phyloP scores from a whole-genome alignment of 1,140 invertebrate genomes.

The Mesaphorura yosii region DNA sequence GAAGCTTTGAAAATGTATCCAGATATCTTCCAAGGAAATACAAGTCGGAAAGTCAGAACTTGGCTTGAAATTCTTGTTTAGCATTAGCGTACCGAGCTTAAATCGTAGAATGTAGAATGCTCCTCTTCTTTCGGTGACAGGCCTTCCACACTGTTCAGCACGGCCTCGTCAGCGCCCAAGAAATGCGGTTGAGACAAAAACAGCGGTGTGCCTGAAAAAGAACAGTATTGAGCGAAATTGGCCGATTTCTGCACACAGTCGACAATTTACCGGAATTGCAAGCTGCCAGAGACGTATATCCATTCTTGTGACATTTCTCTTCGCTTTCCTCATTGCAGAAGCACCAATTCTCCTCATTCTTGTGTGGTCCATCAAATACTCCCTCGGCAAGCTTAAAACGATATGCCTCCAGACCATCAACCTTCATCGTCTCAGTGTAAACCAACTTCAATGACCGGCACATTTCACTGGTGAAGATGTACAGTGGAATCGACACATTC shows the following conservation, averaged over 20 bases:
- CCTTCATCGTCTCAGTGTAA: constrained; percentile 45
- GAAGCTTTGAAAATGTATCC: constrained; percentile 20
- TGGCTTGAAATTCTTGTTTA: not conserved
- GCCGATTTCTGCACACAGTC: not conserved
- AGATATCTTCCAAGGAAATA: constrained; percentile 20
- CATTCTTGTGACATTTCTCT: constrained; percentile 49
- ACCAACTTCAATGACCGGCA: constrained; percentile 37
- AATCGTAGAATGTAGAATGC: constrained; percentile 60
- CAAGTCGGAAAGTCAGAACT: not conserved
- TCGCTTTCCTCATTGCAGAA: constrained; percentile 54
- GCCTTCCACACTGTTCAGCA: constrained; percentile 53
- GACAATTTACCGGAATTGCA: constrained; percentile 37
- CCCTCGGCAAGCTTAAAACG: constrained; percentile 46
- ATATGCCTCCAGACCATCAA: constrained; percentile 54
- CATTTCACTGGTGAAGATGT: constrained; percentile 10
- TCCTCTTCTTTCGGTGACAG: constrained; percentile 54
- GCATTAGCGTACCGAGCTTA: constrained; percentile 53
- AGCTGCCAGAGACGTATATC: constrained; percentile 53
- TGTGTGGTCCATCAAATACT: constrained; percentile 51
- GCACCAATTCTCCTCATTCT: constrained; percentile 55
- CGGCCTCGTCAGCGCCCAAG: constrained; percentile 52
- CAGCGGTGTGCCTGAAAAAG: constrained; percentile 46
- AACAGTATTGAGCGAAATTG: not conserved
- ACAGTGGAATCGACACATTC: constrained; percentile 33
- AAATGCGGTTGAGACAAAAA: constrained; percentile 69